Base-by-base conservation (phyloP, 2,113 vertebrate genomes). In the Myrmophylax atrothorax region DNA sequence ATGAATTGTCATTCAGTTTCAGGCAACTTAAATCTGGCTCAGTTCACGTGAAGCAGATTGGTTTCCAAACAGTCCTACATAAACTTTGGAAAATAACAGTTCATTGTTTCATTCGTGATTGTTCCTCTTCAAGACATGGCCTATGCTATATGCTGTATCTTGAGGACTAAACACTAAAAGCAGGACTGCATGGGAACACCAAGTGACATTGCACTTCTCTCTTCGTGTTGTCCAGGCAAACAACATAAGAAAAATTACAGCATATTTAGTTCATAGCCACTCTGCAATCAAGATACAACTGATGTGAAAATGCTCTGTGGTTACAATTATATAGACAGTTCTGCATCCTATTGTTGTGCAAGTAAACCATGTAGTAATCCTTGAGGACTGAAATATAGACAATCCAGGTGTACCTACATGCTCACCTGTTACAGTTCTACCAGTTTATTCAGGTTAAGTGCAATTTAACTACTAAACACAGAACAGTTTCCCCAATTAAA, bases 11-110 rank as follows among this genome's bases (percentile, higher is more conserved):
- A 62, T 55, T 81, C 74, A 73, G 73, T 89, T 93, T 84, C 92
- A 89, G 90, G 73, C 87, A 93, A 74, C 63, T 89, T 81, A 89
- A 87, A 87, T 93, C 84, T 91, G 80, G 68, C 89, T 87, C 63
- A 64, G 73, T 87, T 95, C 90, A 93, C 59, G n/a, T 29, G 42
- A 31, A 95, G 85, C 76, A 91, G 94, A 31, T 47, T 94, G 76
- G 59, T 60, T 93, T 86, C 55, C 67, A 83, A 94, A 88, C 37
- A 88, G 66, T 47, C 42, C 40, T 94, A 89, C 76, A 72, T 24
- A 91, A 40, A 38, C 29, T 55, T 60, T 15, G 69, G 81, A 80
- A 72, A 80, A 89, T 60, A 94, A 60, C 59, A 55, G 77, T 77
- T 89, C 44, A 64, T 88, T 93, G 84, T 89, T 87, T 66, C 63